phyloP scores from a whole-genome alignment of 2,797 vertebrate genomes.

The Jordanella pulchra region DNA sequence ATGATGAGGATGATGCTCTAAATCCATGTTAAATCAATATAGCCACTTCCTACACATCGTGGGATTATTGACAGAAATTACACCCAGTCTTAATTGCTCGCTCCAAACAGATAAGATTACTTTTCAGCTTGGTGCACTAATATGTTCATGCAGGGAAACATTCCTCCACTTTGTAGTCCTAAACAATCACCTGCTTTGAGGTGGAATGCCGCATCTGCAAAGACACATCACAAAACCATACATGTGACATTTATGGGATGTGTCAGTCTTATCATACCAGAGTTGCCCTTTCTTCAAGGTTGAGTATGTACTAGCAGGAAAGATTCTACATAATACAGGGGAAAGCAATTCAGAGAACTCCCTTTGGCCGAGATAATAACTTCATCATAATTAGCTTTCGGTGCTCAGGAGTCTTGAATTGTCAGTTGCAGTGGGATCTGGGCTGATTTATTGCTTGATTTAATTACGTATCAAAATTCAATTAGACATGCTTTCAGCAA shows the following conservation, averaged over 20 bases:
- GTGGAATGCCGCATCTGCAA: conserved; percentile 37
- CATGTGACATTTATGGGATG: conserved; percentile 59
- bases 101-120: conserved; percentile 38
- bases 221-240: conserved; percentile 44
- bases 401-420: conserved; percentile 81
- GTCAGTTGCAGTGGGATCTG: conserved; percentile 81
- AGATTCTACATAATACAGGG: conserved; percentile 62
- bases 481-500: conserved; percentile 83
- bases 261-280: conserved; percentile 45
- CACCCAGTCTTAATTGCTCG: conserved; percentile 56
- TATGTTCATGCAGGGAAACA: conserved; percentile 28
- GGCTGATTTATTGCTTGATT: conserved; percentile 86
- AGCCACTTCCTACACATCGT: conserved; percentile 67
- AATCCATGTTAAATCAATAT: conserved; percentile 75
- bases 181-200: conserved; percentile 53
- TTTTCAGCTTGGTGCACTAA: conserved; percentile 23
- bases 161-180: conserved; percentile 1
- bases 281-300: conserved; percentile 77
- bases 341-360: conserved; percentile 73
- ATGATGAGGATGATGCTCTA: conserved; percentile 70
- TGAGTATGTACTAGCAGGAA: conserved; percentile 66
- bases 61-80: conserved; percentile 73
- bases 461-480: conserved; percentile 88
- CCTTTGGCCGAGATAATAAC: conserved; percentile 82
- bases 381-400: conserved; percentile 84